phyloP scores from a whole-genome alignment of 2,113 vertebrate species.

The Himantopus leucocephalus region DNA sequence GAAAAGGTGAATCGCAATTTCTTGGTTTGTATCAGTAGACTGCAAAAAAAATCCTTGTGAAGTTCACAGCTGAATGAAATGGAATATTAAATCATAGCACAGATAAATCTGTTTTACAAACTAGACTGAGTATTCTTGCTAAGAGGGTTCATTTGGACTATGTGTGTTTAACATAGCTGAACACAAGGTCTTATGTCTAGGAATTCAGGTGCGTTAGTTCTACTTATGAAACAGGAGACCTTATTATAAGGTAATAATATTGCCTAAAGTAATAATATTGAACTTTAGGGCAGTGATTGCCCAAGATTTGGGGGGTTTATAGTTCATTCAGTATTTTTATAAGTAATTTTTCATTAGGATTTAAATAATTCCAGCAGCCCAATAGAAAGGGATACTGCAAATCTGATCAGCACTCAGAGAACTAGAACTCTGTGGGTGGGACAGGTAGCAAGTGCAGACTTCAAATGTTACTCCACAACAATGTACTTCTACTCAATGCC shows the following conservation, averaged over 20 bases:
- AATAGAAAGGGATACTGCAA: background rate
- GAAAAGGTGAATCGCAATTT: background rate
- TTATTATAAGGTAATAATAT: background rate
- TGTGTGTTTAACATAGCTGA: background rate
- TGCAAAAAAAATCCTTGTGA: background rate
- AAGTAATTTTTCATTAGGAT: background rate
- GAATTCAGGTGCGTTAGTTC: background rate
- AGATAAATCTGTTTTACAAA: background rate
- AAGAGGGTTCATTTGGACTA: background rate
- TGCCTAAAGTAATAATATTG: background rate
- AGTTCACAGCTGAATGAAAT: background rate
- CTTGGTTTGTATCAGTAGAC: background rate
- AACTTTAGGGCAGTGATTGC: background rate
- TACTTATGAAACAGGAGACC: background rate
- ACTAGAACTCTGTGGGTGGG: background rate
- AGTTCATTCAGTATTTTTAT: background rate
- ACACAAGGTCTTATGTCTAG: background rate
- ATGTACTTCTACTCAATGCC: background rate
- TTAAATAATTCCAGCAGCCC: background rate
- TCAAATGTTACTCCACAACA: background rate
- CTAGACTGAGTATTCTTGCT: background rate
- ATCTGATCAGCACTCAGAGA: background rate
- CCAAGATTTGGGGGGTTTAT: background rate
- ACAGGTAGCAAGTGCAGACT: background rate
- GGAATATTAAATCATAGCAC: slow-evolving; percentile 1